Conservation (phyloP, 2,888 invertebrate species). For the Doris montereyensis region DNA sequence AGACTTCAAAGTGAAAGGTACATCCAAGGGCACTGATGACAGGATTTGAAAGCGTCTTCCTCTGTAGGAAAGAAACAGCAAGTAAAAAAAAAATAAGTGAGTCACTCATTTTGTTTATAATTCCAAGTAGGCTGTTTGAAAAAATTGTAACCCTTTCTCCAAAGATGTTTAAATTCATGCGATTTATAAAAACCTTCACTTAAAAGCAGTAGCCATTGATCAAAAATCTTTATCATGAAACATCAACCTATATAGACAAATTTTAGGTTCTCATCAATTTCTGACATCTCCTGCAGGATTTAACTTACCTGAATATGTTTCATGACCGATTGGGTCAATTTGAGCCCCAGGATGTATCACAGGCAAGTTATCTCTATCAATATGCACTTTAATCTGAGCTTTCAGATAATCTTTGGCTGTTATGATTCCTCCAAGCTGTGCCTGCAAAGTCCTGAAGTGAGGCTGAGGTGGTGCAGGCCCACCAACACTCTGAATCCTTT, state of each 20-base stretch:
- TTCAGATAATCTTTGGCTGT: slow-evolving; percentile 63
- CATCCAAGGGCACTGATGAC: slow-evolving; percentile 70
- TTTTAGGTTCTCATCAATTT: too few species aligned
- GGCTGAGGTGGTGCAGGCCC: slow-evolving; percentile 65
- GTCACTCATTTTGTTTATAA: too few species aligned
- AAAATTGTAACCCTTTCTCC: too few species aligned
- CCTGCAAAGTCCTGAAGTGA: slow-evolving; percentile 59
- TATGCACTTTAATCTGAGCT: slow-evolving; percentile 61
- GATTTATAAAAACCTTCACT: too few species aligned
- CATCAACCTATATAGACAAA: too few species aligned
- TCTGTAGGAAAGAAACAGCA: slow-evolving; percentile 36
- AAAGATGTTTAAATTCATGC: too few species aligned
- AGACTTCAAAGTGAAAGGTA: slow-evolving; percentile 59
- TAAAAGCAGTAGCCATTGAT: too few species aligned
- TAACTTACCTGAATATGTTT: slow-evolving; percentile 61
- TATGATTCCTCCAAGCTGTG: slow-evolving; percentile 57
- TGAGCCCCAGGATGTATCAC: slow-evolving; percentile 61
- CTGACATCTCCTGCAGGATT: too few species aligned
- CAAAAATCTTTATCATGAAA: too few species aligned
- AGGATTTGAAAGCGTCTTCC: slow-evolving; percentile 59
- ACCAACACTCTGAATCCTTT: slow-evolving; percentile 55
- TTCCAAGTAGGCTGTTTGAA: not conserved
- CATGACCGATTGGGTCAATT: slow-evolving; percentile 67
- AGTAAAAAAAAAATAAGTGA: not conserved
- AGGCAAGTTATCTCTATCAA: slow-evolving; percentile 48